phyloP scores from a whole-genome alignment of 2,888 invertebrate species.

The Apocheima hispidaria region DNA sequence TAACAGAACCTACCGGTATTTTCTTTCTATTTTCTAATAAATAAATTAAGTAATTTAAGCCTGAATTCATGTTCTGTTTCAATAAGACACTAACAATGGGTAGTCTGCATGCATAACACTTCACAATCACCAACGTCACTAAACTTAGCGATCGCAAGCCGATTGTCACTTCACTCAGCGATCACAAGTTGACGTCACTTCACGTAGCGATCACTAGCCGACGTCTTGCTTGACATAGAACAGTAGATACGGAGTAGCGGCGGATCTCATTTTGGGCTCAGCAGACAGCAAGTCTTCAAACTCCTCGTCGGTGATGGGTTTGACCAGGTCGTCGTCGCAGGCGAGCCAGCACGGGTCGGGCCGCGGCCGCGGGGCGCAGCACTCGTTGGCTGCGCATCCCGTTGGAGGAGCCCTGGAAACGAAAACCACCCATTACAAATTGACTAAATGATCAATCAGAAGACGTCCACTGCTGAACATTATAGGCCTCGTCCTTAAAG shows the following conservation, averaged over 20 bases:
- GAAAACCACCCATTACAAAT: too few species aligned
- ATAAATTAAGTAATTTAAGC: background rate
- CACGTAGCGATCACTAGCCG: constrained; percentile 60
- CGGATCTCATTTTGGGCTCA: constrained; percentile 89
- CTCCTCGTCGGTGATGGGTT: constrained; percentile 91
- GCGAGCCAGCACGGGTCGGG: constrained; percentile 90
- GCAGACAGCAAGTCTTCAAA: constrained; percentile 92
- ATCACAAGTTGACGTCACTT: constrained; percentile 65
- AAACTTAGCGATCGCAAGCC: too few species aligned
- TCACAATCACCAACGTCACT: background rate
- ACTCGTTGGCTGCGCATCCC: constrained; percentile 83
- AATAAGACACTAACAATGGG: constrained; percentile 20
- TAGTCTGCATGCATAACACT: constrained; percentile 16
- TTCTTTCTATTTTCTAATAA: background rate
- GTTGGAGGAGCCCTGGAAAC: constrained; percentile 48
- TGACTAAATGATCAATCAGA: too few species aligned
- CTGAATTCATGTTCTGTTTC: background rate
- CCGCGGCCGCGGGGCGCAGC: constrained; percentile 82
- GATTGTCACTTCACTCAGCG: background rate
- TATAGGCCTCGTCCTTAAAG: too few species aligned
- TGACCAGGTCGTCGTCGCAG: constrained; percentile 95
- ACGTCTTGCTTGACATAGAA: constrained; percentile 91
- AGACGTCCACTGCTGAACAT: too few species aligned
- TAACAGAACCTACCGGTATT: background rate
- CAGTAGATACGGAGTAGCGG: constrained; percentile 94